Evolutionary conservation across 2,888 invertebrate species (phyloP).

Genomic region (Harpagoxenus sublaevis): DNA sequence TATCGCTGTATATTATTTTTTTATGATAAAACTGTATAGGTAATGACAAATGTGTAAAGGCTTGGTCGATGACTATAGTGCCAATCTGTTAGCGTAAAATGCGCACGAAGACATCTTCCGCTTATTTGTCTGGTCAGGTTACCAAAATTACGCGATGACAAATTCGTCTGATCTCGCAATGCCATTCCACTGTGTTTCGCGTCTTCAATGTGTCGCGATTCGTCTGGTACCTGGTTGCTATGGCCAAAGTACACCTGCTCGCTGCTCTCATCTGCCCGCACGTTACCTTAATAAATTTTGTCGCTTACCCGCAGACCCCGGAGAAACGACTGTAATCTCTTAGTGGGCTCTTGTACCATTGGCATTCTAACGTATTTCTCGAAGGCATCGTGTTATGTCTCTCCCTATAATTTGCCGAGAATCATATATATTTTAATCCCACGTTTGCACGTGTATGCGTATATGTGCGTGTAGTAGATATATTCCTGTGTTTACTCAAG

Average conservation of each 20-base stretch:
- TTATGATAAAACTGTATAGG: not conserved
- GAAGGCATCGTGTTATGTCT: conserved; percentile 14
- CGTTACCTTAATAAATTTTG: conserved; percentile 74
- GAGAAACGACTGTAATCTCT: conserved; percentile 53
- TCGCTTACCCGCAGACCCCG: conserved; percentile 56
- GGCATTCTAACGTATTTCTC: conserved; percentile 32
- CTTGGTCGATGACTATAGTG: not conserved
- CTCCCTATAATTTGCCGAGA: conserved; percentile 18
- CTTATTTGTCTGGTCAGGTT: conserved; percentile 7
- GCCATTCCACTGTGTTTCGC: conserved; percentile 47
- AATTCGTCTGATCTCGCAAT: conserved; percentile 41
- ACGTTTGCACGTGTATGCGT: not conserved
- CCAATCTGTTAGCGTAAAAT: not conserved
- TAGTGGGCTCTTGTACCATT: conserved; percentile 37
- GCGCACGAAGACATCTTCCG: not conserved
- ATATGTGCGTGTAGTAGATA: not conserved
- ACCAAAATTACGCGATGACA: conserved; percentile 36
- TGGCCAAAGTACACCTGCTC: conserved; percentile 33
- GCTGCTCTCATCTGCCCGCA: conserved; percentile 37
- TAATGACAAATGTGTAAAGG: not conserved
- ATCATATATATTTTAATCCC: not conserved
- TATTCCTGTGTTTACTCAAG: not conserved
- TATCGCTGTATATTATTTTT: not conserved
- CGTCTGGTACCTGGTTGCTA: conserved; percentile 70
- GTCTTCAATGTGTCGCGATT: conserved; percentile 77